Evolutionary conservation across 2,113 vertebrate genomes (phyloP).

Genomic region (Rutilus rutilus): DNA sequence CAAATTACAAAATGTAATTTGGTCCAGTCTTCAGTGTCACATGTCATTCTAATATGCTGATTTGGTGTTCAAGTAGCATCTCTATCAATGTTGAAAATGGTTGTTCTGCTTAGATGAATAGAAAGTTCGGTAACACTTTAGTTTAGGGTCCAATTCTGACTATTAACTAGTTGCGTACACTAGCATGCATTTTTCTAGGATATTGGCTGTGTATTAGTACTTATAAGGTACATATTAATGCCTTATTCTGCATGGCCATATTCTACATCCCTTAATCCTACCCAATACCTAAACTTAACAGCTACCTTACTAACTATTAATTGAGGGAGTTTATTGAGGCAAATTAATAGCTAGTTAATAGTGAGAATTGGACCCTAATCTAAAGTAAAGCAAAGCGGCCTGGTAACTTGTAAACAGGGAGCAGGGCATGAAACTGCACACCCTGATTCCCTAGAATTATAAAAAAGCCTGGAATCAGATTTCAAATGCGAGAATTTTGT

Average conservation of each 20-base stretch:
- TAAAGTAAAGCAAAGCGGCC: no score
- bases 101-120: background rate
- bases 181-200: background rate
- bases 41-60: background rate
- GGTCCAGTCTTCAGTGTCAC: background rate
- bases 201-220: background rate
- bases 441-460: background rate
- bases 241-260: background rate
- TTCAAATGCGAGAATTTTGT: background rate
- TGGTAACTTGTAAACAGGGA: background rate
- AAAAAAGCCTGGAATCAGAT: slow-evolving; percentile 7
- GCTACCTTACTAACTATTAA: background rate
- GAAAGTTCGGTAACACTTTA: background rate
- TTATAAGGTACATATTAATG: background rate
- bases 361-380: no score
- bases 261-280: background rate
- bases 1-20: no score
- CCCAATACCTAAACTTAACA: background rate
- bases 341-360: no score
- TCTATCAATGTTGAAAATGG: background rate
- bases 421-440: background rate
- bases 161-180: background rate
- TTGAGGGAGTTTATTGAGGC: no score
- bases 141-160: no score
- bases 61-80: background rate